These are phyloP conservation scores for Pachliopta kotzebuea DNA, from an alignment of 2,888 invertebrate genomes.

Conservation along the genomic window DNA sequence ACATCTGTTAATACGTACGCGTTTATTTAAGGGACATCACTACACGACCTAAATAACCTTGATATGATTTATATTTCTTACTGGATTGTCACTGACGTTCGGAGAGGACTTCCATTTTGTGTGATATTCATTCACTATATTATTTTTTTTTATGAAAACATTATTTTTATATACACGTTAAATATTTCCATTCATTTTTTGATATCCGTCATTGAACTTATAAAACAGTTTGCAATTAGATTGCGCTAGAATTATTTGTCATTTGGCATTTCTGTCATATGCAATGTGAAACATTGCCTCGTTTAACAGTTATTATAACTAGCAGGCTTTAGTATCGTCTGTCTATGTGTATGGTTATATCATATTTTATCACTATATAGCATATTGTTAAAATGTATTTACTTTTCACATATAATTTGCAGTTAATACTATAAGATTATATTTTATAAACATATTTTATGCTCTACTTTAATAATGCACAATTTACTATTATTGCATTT, in stretches of 20 bases:
- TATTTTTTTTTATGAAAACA: slow-evolving; percentile 55
- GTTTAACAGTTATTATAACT: slow-evolving; percentile 45
- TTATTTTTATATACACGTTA: slow-evolving; percentile 58
- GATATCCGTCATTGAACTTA: slow-evolving; percentile 42
- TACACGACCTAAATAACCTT: slow-evolving; percentile 33
- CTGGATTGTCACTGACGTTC: slow-evolving; percentile 28
- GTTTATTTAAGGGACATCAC: slow-evolving; percentile 45
- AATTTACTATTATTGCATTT: slow-evolving; percentile 75
- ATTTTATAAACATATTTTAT: slow-evolving; percentile 78
- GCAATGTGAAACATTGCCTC: slow-evolving; percentile 72
- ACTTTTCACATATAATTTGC: slow-evolving; percentile 68
- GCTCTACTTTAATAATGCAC: slow-evolving; percentile 73
- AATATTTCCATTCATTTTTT: slow-evolving; percentile 53
- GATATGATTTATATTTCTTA: slow-evolving; percentile 2
- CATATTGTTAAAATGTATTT: slow-evolving; percentile 59
- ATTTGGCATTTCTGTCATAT: slow-evolving; percentile 44
- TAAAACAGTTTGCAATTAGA: slow-evolving; percentile 68
- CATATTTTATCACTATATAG: slow-evolving; percentile 49
- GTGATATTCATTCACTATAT: slow-evolving; percentile 76
- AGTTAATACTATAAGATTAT: slow-evolving; percentile 71
- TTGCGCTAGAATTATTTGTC: slow-evolving; percentile 70
- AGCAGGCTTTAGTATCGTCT: slow-evolving; percentile 36
- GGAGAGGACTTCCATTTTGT: slow-evolving; percentile 71
- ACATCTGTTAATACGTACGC: slow-evolving; percentile 49
- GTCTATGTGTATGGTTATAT: slow-evolving; percentile 38